Base-by-base conservation (phyloP, 2,113 vertebrate genomes). In the Eudyptes chrysolophus region DNA sequence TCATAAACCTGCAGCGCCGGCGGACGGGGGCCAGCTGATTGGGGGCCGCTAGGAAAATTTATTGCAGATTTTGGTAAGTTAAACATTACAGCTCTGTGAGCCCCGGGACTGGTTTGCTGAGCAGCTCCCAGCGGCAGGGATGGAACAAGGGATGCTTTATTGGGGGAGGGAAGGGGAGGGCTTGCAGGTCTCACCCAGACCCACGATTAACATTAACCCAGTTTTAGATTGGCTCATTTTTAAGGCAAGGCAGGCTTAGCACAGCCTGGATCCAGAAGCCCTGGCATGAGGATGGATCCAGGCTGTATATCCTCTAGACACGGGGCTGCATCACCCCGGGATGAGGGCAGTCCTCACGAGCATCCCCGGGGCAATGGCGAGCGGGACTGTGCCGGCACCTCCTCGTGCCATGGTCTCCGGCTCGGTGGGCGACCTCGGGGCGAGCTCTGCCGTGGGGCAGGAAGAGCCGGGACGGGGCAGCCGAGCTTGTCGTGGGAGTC, bases 51-150 rank as follows among this genome's bases (percentile, higher is more conserved):
- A 62, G 85, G 95, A 87, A 95, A 97, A 97, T 97, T 96, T 97
- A 96, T 94, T 94, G 75, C 97, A 95, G 96, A 94, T 96, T 95
- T 97, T 70, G 94, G 84, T 96, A 96, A 96, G 88, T 95, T 84
- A 96, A 97, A 97, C 96, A 97, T 96, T 90, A 62, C 95, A 81
- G 92, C 80, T 76, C 80, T 78, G 64, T 75, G 57, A 95, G 89
- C 87, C 75, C 80, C 6, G 0, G 52, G 68, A 77, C 66, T 65
- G 84, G 77, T 40, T 91, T 90, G 93, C 32, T 44, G 92, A 92
- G 92, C 85, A 84, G 78, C 88, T 92, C 82, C 84, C 92, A 86
- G 69, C 2, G 1, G 95, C 58, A 64, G 81, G 38, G 74, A 87
- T 25, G 36, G 84, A 95, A 97, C 95, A 95, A 95, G 96, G 87